Percentiles rank a stretch among this genome's conserved stretches.
phyloP scores from a whole-genome alignment of 1,140 invertebrate species.

The Ladona fulva region DNA sequence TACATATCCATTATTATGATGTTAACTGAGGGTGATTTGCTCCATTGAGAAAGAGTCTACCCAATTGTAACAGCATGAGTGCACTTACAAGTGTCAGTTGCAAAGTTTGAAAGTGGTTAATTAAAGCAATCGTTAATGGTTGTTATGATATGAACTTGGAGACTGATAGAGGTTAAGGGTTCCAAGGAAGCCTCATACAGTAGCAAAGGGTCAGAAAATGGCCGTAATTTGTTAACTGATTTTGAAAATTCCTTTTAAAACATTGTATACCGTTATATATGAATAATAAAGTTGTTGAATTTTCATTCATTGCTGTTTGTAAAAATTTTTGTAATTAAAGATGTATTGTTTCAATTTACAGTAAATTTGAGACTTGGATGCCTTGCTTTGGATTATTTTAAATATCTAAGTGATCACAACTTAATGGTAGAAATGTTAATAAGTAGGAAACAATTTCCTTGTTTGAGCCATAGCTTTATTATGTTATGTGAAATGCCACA shows the following conservation, averaged over 20 bases:
- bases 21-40: neutral
- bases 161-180: slow-evolving; percentile 4
- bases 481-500: no score
- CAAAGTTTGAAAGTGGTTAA: neutral
- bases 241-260: slow-evolving; percentile 5
- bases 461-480: no score
- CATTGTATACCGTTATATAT: slow-evolving; percentile 8
- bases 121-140: neutral
- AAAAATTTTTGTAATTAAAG: no score
- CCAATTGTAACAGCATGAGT: neutral
- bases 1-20: neutral
- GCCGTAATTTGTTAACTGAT: slow-evolving; percentile 1
- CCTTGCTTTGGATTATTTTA: no score
- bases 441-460: no score
- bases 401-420: no score
- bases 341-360: no score
- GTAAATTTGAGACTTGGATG: no score
- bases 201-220: neutral
- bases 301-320: neutral
- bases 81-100: neutral
- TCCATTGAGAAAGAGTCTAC: neutral
- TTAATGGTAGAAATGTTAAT: no score
- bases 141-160: neutral
- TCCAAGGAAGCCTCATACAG: neutral
- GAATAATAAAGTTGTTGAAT: slow-evolving; percentile 2